These are phyloP conservation scores for Contarinia nasturtii DNA, from an alignment of 1,140 invertebrate genomes.

Conservation along the genomic window DNA sequence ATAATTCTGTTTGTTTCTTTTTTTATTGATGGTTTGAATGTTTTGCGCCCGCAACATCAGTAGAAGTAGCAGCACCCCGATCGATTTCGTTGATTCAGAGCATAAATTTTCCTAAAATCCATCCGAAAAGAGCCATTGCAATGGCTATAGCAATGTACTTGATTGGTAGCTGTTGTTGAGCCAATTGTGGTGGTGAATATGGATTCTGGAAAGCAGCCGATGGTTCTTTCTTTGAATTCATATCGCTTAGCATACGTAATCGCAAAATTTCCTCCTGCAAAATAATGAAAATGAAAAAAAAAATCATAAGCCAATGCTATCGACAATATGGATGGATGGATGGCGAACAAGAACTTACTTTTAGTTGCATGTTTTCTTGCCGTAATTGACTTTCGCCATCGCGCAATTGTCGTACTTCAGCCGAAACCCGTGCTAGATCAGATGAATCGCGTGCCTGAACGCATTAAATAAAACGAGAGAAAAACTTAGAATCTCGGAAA, in stretches of 20 bases:
- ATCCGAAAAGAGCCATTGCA: slow-evolving; percentile 30
- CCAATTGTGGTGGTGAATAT: slow-evolving; percentile 16
- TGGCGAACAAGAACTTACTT: no score
- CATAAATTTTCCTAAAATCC: slow-evolving; percentile 35
- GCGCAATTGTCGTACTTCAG: slow-evolving; percentile 52
- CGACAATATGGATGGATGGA: no score
- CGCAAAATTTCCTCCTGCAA: slow-evolving; percentile 33
- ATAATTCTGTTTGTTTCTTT: no score
- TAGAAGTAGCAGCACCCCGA: no score
- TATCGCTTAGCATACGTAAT: slow-evolving; percentile 23
- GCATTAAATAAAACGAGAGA: background rate
- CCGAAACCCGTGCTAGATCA: slow-evolving; percentile 28
- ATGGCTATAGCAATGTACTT: slow-evolving; percentile 30
- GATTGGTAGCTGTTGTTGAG: slow-evolving; percentile 26
- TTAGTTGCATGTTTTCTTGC: slow-evolving; percentile 64
- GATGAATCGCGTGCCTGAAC: no score
- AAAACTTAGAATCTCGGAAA: slow-evolving; percentile 1
- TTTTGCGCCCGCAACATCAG: no score
- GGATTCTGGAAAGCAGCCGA: slow-evolving; percentile 18
- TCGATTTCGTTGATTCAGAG: slow-evolving; percentile 25
- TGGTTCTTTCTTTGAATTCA: slow-evolving; percentile 12
- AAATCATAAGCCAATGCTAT: no score
- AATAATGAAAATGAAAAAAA: slow-evolving; percentile 2
- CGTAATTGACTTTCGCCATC: slow-evolving; percentile 54
- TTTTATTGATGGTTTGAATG: no score